Conservation (phyloP, 2,797 vertebrate genomes). For the Semaprochilodus insignis region DNA sequence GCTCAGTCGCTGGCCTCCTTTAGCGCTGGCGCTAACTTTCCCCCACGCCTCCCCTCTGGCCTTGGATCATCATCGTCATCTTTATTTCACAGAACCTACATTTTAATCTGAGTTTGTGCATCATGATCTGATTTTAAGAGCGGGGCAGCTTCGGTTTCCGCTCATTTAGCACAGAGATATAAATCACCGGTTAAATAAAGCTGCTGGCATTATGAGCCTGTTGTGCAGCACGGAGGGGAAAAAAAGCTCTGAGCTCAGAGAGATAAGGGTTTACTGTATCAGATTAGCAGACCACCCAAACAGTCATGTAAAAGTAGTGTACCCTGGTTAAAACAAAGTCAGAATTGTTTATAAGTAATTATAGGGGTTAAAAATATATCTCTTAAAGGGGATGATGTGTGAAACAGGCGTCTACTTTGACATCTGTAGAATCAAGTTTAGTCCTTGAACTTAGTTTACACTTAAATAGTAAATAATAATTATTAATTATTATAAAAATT, state of each 20-base stretch:
- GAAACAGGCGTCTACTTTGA: too few relatives aligned
- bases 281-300: neutral
- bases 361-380: too few relatives aligned
- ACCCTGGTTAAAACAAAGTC: too few relatives aligned
- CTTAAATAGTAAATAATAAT: too few relatives aligned
- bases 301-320: too few relatives aligned
- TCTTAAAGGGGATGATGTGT: too few relatives aligned
- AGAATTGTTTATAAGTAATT: too few relatives aligned
- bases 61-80: neutral
- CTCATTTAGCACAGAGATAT: neutral
- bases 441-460: too few relatives aligned
- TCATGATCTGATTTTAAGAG: neutral
- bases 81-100: neutral
- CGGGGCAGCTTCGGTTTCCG: neutral
- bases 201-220: neutral
- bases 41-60: neutral
- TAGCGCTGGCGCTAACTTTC: neutral
- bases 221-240: neutral
- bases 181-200: neutral
- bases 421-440: too few relatives aligned
- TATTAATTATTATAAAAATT: too few relatives aligned
- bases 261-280: neutral
- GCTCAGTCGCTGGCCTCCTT: neutral
- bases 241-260: neutral
- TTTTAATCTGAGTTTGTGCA: neutral